Evolutionary conservation across 2,113 vertebrate species (phyloP), one percentile per base, ranked within the genome.

Genomic region (Mus spicilegus): DNA sequence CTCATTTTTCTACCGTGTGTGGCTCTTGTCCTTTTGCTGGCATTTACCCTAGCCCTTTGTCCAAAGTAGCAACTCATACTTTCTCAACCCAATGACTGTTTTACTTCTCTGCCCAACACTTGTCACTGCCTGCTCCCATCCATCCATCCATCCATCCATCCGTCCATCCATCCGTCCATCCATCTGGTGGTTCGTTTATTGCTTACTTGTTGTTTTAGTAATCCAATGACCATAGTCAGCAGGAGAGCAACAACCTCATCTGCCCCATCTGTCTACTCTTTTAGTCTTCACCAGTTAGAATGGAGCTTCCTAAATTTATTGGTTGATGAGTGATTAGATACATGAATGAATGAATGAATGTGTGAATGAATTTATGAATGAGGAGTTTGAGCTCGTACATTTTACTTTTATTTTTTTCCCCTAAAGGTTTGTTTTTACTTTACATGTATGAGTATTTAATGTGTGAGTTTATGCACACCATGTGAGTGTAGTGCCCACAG

Each of bases 11-110:
- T 65, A 7, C 28, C n/a, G n/a, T 36, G 0, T 2, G 69, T 22
- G 51, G 0, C 5, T 0, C 0, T 30, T 42, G 1, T 16, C 20
- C 16, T 56, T 61, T 75, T 42, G 3, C 1, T 17, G 8, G 75
- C 12, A 16, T 39, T 42, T 42, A 51, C 13, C 5, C 80, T 42
- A n/a, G 54, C 22, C 12, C 3, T 67, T 80, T 65, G 5, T 42
- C 24, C 58, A 63, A 63, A 69, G 63, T 67, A 65, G 46, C 76
- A 20, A 16, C 36, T 51, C 24, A 51, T 6, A 0, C 56, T 87
- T 84, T 63, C 42, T 63, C 65, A 69, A 16, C 2, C 36, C 7
- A 65, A 30, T 33, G 2, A 4, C 36, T 87, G 4, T 75, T 73
- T 67, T 56, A 36, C 82, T 85, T 81, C 70, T 89, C 90, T 78